Percentiles rank a stretch among this genome's conserved stretches.
Evolutionary conservation across 1,140 invertebrate species (phyloP).

Genomic region (Listronotus bonariensis): DNA sequence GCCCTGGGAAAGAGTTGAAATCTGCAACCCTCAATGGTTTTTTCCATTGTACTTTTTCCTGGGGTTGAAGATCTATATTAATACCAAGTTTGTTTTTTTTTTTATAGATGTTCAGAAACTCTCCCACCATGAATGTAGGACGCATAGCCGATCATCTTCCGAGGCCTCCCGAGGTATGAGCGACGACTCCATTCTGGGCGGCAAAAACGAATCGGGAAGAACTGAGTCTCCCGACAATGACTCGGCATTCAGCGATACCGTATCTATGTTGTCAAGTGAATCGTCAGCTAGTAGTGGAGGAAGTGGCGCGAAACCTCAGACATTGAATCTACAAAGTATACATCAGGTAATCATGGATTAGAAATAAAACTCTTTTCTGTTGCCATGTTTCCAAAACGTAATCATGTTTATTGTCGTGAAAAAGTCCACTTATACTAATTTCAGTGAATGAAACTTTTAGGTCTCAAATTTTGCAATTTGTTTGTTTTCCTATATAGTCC

Average conservation of each 20-base stretch:
- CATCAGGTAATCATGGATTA: slow-evolving; percentile 45
- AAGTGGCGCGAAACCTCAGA: slow-evolving; percentile 64
- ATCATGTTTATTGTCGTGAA: too few relatives aligned
- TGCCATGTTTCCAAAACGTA: too few relatives aligned
- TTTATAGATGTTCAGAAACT: slow-evolving; percentile 50
- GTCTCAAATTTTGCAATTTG: too few relatives aligned
- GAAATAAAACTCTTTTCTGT: too few relatives aligned
- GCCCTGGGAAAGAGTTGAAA: too few relatives aligned
- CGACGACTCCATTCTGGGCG: slow-evolving; percentile 47
- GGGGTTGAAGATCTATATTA: too few relatives aligned
- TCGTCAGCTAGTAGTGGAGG: slow-evolving; percentile 84
- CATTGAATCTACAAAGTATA: slow-evolving; percentile 44
- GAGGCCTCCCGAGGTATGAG: slow-evolving; percentile 56
- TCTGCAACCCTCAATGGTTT: too few relatives aligned
- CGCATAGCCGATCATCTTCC: slow-evolving; percentile 61
- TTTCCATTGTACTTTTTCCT: too few relatives aligned
- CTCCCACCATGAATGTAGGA: slow-evolving; percentile 50
- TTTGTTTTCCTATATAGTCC: too few relatives aligned
- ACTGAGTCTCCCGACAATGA: slow-evolving; percentile 96
- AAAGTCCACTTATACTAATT: too few relatives aligned
- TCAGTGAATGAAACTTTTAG: too few relatives aligned
- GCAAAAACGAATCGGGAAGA: slow-evolving; percentile 57
- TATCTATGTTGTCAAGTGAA: slow-evolving; percentile 88
- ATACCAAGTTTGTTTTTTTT: slow-evolving; percentile 6
- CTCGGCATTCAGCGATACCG: slow-evolving; percentile 95